A percentile compares a stretch with the other conserved stretches of the same genome.
phyloP scores from a whole-genome alignment of 2,888 invertebrate genomes.

The Eupithecia abbreviata region DNA sequence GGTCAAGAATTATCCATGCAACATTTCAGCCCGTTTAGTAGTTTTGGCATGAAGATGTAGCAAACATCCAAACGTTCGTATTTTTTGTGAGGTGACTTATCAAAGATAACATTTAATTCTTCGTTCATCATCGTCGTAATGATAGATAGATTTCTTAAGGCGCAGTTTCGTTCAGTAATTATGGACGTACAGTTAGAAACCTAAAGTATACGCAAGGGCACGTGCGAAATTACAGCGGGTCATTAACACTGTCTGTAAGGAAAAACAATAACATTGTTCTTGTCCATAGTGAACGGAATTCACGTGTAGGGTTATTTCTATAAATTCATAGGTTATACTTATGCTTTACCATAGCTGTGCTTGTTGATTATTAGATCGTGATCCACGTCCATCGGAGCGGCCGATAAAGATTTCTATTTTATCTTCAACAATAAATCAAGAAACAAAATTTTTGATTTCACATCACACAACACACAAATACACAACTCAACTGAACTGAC shows the following conservation, averaged over 20 bases:
- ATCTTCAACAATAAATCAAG: not conserved
- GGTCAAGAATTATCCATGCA: not conserved
- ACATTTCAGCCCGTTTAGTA: not conserved
- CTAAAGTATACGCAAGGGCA: constrained; percentile 65
- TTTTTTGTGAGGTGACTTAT: not conserved
- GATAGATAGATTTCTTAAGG: constrained; percentile 1
- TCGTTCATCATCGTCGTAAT: constrained; percentile 1
- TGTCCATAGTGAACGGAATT: constrained; percentile 48
- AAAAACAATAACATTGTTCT: constrained; percentile 59
- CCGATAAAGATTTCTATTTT: not conserved
- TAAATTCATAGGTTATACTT: constrained; percentile 20
- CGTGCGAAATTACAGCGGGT: constrained; percentile 54
- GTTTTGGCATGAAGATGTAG: not conserved
- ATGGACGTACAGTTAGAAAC: constrained; percentile 41
- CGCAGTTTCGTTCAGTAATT: constrained; percentile 24
- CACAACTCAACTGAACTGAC: too few species aligned
- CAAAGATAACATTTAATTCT: not conserved
- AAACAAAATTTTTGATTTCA: not conserved
- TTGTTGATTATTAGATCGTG: constrained; percentile 65
- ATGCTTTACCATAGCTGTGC: constrained; percentile 68
- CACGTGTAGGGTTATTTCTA: not conserved
- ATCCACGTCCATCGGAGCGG: constrained; percentile 77
- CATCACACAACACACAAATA: too few species aligned
- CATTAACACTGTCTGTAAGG: constrained; percentile 54
- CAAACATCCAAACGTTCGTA: not conserved